Percentiles rank a stretch among this genome's conserved stretches.
These are phyloP conservation scores for Mormyrus lacerda DNA, from an alignment of 2,113 vertebrate genomes.

Conservation along the genomic window DNA sequence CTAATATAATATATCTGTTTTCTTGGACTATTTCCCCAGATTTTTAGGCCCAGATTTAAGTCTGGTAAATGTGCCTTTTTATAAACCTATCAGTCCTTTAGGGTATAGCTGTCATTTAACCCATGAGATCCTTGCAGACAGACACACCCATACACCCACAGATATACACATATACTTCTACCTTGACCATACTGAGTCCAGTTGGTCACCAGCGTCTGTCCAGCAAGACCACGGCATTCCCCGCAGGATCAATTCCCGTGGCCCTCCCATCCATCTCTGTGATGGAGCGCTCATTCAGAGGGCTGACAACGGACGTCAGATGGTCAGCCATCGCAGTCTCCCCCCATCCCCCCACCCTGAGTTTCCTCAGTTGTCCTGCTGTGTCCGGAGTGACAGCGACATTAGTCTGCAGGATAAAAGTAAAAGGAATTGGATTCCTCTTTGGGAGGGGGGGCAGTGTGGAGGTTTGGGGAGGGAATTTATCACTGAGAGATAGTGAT, in stretches of 20 bases:
- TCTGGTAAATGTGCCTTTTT: neutral
- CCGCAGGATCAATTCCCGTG: conserved; percentile 31
- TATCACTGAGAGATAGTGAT: conserved; percentile 62
- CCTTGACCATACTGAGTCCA: neutral
- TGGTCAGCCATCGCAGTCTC: neutral
- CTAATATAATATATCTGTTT: no score
- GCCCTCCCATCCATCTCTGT: conserved; percentile 30
- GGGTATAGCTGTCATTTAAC: neutral
- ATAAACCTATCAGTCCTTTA: neutral
- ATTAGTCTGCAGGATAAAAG: conserved; percentile 61
- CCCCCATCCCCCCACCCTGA: neutral
- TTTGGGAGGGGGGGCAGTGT: neutral
- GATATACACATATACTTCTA: neutral
- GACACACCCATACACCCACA: neutral
- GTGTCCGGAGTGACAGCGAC: conserved; percentile 64
- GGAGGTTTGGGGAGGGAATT: conserved; percentile 41
- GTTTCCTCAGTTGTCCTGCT: conserved; percentile 39
- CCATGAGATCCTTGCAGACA: neutral
- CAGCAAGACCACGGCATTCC: conserved; percentile 22
- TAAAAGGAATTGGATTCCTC: conserved; percentile 43
- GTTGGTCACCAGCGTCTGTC: conserved; percentile 6
- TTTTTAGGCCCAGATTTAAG: neutral
- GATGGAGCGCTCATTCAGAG: conserved; percentile 34
- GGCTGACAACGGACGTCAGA: conserved; percentile 40
- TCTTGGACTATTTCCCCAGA: neutral